phyloP scores from a whole-genome alignment of 1,140 invertebrate species.

The Drosophila punjabiensis region DNA sequence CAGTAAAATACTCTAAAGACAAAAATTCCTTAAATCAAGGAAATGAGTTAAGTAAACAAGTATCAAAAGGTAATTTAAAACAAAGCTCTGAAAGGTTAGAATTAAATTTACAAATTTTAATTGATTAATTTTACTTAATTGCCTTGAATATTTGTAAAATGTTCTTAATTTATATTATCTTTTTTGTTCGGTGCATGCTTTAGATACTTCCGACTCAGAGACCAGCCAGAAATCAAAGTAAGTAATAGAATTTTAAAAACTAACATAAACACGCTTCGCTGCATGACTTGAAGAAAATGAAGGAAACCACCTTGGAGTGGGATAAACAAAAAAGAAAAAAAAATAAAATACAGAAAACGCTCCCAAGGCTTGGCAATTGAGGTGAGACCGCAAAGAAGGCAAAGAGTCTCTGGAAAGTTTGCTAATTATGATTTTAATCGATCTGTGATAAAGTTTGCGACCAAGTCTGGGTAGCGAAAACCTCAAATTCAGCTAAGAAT shows the following conservation, averaged over 20 bases:
- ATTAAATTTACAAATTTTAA: no score
- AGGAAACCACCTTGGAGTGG: conserved; percentile 9
- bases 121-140: background rate
- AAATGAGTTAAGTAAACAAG: background rate
- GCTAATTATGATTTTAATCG: conserved; percentile 78
- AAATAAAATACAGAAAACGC: background rate
- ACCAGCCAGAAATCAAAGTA: conserved; percentile 57
- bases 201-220: conserved; percentile 3
- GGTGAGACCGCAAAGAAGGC: conserved; percentile 30
- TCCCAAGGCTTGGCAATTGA: conserved; percentile 34
- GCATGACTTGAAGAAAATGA: conserved; percentile 60
- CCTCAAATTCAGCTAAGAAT: conserved; percentile 24
- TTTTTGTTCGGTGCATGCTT: conserved; percentile 3
- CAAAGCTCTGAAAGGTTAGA: no score
- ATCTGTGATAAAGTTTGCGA: conserved; percentile 40
- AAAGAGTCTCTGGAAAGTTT: conserved; percentile 59
- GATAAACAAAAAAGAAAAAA: background rate
- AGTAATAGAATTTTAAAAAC: conserved; percentile 81
- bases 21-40: background rate
- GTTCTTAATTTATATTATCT: no score
- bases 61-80: no score
- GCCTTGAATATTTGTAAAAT: background rate
- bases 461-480: conserved; percentile 1
- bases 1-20: background rate
- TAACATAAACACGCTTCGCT: conserved; percentile 59